Evolutionary conservation across 2,888 invertebrate genomes (phyloP).

Genomic region (Acleris laterana): DNA sequence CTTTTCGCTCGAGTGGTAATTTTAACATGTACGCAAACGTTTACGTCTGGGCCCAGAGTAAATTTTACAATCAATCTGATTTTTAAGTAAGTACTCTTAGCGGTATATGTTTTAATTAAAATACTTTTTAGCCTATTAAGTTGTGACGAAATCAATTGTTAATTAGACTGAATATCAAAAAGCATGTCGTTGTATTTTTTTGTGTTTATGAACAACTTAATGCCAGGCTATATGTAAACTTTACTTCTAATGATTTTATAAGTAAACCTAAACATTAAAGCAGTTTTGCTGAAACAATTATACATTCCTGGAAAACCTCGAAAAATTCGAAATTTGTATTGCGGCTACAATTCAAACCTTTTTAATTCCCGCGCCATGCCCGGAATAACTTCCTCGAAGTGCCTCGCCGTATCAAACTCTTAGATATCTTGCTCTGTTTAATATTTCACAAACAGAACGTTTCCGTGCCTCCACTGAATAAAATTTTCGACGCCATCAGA

Average conservation of each 20-base stretch:
- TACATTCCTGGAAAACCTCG: background rate
- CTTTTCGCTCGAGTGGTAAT: constrained; percentile 24
- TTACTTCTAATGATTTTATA: too few species aligned
- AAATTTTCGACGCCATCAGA: constrained; percentile 51
- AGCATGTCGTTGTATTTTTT: too few species aligned
- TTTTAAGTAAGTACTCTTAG: background rate
- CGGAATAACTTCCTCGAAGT: constrained; percentile 26
- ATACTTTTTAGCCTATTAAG: background rate
- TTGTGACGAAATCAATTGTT: too few species aligned
- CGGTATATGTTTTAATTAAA: background rate
- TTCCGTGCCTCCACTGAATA: constrained; percentile 36
- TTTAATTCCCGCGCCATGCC: constrained; percentile 10
- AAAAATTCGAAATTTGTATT: constrained; percentile 3
- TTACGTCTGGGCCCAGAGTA: background rate
- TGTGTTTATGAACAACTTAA: too few species aligned
- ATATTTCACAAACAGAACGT: constrained; percentile 36
- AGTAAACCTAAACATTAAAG: background rate
- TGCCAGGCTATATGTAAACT: too few species aligned
- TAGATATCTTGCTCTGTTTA: constrained; percentile 35
- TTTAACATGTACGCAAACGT: constrained; percentile 16
- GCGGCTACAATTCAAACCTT: constrained; percentile 15
- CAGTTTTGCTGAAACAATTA: background rate
- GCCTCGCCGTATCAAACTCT: constrained; percentile 29
- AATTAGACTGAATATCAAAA: too few species aligned
- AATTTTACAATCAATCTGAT: background rate